Evolutionary conservation across 2,797 vertebrate genomes (phyloP).

Genomic region (Lates japonicus): DNA sequence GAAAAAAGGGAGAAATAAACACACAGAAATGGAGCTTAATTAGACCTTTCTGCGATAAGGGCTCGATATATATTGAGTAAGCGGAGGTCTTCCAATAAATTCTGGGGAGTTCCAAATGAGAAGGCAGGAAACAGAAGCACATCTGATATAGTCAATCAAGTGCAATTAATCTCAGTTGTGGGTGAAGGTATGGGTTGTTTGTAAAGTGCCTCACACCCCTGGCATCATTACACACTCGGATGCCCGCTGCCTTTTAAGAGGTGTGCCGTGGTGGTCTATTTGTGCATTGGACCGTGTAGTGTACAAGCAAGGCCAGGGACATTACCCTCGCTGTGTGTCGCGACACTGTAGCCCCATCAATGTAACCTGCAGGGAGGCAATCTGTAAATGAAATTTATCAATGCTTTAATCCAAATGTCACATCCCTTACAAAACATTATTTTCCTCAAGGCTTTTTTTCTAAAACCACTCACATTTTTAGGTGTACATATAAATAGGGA

Average conservation of each 20-base stretch:
- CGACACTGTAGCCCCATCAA: slow-evolving; percentile 74
- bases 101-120: slow-evolving; percentile 64
- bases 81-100: slow-evolving; percentile 74
- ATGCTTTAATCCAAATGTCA: slow-evolving; percentile 55
- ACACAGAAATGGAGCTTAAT: slow-evolving; percentile 69
- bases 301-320: slow-evolving; percentile 81
- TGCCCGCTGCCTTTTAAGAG: slow-evolving; percentile 76
- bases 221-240: slow-evolving; percentile 79
- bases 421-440: slow-evolving; percentile 22
- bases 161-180: slow-evolving; percentile 83
- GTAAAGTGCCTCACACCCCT: slow-evolving; percentile 73
- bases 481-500: background rate
- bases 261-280: slow-evolving; percentile 74
- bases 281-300: slow-evolving; percentile 78
- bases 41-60: slow-evolving; percentile 69
- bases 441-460: background rate
- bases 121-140: slow-evolving; percentile 57
- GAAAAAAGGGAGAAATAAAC: slow-evolving; percentile 46
- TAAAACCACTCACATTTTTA: slow-evolving; percentile 4
- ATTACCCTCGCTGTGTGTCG: slow-evolving; percentile 77
- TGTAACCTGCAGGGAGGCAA: slow-evolving; percentile 71
- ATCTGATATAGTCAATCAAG: slow-evolving; percentile 83
- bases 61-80: slow-evolving; percentile 76
- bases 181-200: slow-evolving; percentile 73
- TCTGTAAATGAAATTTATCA: slow-evolving; percentile 67